Evolutionary conservation across 2,797 vertebrate genomes (phyloP).

Genomic region (Coendou prehensilis): DNA sequence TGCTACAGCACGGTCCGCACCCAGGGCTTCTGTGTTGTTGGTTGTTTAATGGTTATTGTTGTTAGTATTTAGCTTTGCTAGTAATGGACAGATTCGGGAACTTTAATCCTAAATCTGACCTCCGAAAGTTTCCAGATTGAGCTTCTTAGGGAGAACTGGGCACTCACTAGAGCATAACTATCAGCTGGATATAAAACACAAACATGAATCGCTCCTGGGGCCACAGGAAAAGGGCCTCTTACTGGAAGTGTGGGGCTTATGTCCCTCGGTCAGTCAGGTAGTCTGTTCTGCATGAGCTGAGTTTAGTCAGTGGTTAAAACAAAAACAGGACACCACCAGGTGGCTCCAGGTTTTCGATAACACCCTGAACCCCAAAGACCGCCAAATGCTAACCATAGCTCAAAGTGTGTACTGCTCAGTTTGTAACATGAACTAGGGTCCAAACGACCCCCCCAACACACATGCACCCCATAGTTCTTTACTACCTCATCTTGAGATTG

Average conservation of each 20-base stretch:
- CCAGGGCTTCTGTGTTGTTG: neutral
- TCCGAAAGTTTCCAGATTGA: neutral
- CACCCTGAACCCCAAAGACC: neutral
- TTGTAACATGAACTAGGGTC: neutral
- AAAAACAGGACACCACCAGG: neutral
- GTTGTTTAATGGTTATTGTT: neutral
- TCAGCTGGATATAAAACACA: neutral
- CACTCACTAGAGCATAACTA: accelerated
- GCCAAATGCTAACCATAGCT: neutral
- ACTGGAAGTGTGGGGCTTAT: accelerated
- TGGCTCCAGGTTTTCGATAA: neutral
- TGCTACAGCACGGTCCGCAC: neutral
- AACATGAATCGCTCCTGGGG: accelerated
- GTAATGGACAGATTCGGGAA: neutral
- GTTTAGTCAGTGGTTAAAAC: neutral
- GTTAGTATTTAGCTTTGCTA: neutral
- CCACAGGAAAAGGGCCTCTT: neutral
- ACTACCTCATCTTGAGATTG: neutral
- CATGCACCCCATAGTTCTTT: neutral
- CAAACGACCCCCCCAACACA: neutral
- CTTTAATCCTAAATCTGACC: neutral
- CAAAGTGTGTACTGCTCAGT: accelerated
- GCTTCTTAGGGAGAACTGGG: neutral
- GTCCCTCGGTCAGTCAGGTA: neutral
- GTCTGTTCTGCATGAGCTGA: neutral